Evolutionary conservation across 1,140 invertebrate genomes (phyloP).

Genomic region (Drosophila ohnishii): DNA sequence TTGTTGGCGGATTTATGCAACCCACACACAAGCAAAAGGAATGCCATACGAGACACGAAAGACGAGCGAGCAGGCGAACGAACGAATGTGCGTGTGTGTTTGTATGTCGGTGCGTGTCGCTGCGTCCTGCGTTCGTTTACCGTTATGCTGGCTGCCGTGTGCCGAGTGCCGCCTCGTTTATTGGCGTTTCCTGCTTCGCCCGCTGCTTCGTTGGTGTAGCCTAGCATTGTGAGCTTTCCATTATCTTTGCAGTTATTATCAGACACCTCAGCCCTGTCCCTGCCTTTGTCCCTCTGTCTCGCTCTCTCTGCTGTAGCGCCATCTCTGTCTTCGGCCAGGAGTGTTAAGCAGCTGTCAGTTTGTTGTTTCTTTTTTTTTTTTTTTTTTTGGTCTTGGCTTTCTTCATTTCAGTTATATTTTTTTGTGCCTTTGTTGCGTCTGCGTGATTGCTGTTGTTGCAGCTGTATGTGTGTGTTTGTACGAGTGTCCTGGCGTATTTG

Average conservation of each 20-base stretch:
- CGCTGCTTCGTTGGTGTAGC: conserved; percentile 64
- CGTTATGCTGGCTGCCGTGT: conserved; percentile 23
- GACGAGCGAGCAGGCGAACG: conserved; percentile 23
- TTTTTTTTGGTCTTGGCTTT: conserved; percentile 13
- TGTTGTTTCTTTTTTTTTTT: conserved; percentile 27
- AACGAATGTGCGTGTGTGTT: conserved; percentile 16
- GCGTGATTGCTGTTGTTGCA: conserved; percentile 38
- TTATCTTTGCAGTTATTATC: conserved; percentile 55
- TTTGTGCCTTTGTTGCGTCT: conserved; percentile 29
- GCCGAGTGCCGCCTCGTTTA: conserved; percentile 47
- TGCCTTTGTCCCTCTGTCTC: conserved; percentile 7
- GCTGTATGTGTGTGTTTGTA: conserved; percentile 5
- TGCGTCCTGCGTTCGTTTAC: conserved; percentile 39
- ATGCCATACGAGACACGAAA: conserved; percentile 6
- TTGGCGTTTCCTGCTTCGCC: conserved; percentile 67
- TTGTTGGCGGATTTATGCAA: conserved; percentile 81
- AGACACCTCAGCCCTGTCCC: conserved; percentile 33
- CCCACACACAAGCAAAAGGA: conserved; percentile 41
- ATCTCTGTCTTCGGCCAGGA: conserved; percentile 24
- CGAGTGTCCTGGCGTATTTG: conserved; percentile 11
- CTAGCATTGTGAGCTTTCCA: conserved; percentile 53
- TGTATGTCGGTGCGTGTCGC: conserved; percentile 9
- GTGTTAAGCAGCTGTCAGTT: conserved; percentile 52
- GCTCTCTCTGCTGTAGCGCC: neutral
- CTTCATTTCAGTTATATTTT: neutral